Percentiles rank a stretch among this genome's conserved stretches.
Evolutionary conservation across 1,140 invertebrate species (phyloP).

Genomic region (Heliconius hermathena): DNA sequence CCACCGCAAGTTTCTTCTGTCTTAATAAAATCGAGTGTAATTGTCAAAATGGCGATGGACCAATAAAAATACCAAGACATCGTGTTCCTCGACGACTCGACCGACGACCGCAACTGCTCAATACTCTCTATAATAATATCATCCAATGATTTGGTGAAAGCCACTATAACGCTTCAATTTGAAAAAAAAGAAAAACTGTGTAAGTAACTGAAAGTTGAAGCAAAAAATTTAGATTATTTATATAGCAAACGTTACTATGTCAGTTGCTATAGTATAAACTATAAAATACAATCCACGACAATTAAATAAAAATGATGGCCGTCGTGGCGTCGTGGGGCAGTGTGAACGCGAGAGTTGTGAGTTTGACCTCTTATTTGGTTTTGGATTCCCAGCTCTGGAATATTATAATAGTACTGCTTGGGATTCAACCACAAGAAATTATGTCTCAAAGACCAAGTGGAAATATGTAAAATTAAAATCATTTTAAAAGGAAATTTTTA

Average conservation of each 20-base stretch:
- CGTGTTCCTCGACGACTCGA: background rate
- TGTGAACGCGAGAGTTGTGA: too few species aligned
- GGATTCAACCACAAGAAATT: too few species aligned
- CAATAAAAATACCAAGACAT: background rate
- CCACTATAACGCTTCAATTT: background rate
- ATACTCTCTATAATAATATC: background rate
- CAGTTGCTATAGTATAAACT: background rate
- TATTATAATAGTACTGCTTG: too few species aligned
- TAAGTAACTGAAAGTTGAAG: background rate
- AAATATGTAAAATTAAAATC: too few species aligned
- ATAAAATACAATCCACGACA: too few species aligned
- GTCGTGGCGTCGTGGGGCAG: too few species aligned
- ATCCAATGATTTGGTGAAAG: constrained; percentile 1
- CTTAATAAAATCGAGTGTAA: background rate
- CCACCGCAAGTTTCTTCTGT: background rate
- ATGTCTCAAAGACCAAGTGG: too few species aligned
- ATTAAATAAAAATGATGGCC: too few species aligned
- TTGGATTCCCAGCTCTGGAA: too few species aligned
- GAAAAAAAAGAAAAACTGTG: background rate
- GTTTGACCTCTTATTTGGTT: too few species aligned
- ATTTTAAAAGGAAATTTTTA: too few species aligned
- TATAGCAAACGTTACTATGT: background rate
- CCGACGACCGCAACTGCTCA: background rate
- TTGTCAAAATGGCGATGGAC: background rate
- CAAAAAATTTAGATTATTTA: background rate